A percentile compares a stretch with the other conserved stretches of the same genome.
These are phyloP conservation scores for Anagyrus pseudococci DNA, from an alignment of 2,888 invertebrate genomes.

Conservation along the genomic window DNA sequence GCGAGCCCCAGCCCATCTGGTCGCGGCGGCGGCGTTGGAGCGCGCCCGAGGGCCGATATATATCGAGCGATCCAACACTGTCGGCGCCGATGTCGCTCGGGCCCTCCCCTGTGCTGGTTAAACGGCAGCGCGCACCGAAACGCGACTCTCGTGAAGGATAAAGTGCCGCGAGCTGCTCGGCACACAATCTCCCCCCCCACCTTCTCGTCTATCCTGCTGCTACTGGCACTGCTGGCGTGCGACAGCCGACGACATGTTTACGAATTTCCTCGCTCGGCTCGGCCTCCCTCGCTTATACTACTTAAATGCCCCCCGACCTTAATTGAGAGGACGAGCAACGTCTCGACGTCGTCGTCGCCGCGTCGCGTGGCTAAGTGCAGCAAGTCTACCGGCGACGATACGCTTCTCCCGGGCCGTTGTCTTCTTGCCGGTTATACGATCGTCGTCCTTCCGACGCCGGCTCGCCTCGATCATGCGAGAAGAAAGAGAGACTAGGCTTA, in stretches of 20 bases:
- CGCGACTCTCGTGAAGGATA: background rate
- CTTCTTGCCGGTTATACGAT: background rate
- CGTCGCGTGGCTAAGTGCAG: too few relatives aligned
- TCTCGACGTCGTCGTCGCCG: too few relatives aligned
- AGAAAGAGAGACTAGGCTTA: too few relatives aligned
- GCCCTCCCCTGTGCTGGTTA: background rate
- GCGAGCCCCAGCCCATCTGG: background rate
- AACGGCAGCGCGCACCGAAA: background rate
- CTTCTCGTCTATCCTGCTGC: background rate
- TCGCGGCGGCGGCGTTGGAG: background rate
- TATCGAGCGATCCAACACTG: background rate
- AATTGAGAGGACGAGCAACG: conserved; percentile 7
- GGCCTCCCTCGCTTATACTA: background rate
- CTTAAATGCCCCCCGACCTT: conserved; percentile 22
- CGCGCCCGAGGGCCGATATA: background rate
- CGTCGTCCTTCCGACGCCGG: background rate
- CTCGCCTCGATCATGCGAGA: background rate
- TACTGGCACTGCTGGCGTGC: background rate
- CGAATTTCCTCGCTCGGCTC: conserved; percentile 17
- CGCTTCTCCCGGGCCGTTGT: too few relatives aligned
- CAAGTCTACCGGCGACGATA: too few relatives aligned
- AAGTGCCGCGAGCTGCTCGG: background rate
- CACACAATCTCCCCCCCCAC: background rate
- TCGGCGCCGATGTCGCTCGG: too few relatives aligned
- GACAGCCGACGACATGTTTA: conserved; percentile 20